These are phyloP conservation scores for Phaonia tiefii DNA, from an alignment of 2,888 invertebrate genomes.

Conservation along the genomic window DNA sequence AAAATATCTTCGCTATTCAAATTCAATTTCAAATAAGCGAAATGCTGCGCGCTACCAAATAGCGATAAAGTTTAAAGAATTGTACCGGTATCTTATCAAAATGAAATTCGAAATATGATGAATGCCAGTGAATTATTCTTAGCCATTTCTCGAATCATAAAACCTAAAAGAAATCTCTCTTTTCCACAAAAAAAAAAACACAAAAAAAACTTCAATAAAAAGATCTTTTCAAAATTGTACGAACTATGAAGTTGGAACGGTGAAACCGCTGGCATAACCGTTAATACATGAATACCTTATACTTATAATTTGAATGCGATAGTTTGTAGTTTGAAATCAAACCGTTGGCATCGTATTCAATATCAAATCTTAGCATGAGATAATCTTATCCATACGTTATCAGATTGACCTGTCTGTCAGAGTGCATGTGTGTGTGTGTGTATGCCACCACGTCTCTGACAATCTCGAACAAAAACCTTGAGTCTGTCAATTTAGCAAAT, in stretches of 20 bases:
- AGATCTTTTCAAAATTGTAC: constrained; percentile 17
- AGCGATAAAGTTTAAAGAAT: not conserved
- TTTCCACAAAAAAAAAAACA: too few species aligned
- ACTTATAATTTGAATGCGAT: not conserved
- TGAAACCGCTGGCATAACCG: constrained; percentile 16
- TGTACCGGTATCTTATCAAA: not conserved
- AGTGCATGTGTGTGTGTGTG: not conserved
- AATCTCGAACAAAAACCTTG: constrained; percentile 11
- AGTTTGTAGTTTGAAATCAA: not conserved
- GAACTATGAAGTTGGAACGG: constrained; percentile 26
- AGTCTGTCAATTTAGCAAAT: constrained; percentile 27
- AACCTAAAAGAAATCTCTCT: too few species aligned
- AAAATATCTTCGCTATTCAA: constrained; percentile 19
- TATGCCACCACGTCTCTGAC: not conserved
- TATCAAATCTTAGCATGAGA: not conserved
- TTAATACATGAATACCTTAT: not conserved
- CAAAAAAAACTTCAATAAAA: too few species aligned
- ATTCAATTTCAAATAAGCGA: constrained; percentile 20
- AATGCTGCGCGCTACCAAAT: not conserved
- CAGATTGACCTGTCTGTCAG: not conserved
- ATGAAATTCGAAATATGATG: too few species aligned
- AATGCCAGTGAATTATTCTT: too few species aligned
- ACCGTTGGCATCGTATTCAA: too few species aligned
- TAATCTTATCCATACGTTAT: not conserved
- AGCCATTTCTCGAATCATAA: too few species aligned